Percentiles rank a stretch among this genome's conserved stretches.
phyloP scores from a whole-genome alignment of 2,888 invertebrate genomes.

The Apamea anceps region DNA sequence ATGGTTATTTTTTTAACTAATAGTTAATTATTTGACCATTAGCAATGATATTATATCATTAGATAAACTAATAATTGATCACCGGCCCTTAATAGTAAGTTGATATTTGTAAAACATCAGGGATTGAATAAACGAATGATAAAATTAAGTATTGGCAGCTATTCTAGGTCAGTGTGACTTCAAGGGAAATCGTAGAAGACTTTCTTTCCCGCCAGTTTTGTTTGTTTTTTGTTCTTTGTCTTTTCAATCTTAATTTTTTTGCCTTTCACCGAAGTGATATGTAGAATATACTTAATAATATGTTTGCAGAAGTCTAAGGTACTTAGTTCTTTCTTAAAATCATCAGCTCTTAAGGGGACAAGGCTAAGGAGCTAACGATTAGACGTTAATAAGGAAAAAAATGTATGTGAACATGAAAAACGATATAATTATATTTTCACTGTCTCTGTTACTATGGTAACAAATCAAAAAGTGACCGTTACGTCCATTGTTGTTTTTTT shows the following conservation, averaged over 20 bases:
- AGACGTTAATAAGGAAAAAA: neutral
- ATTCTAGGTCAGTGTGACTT: neutral
- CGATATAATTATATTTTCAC: neutral
- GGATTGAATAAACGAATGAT: neutral
- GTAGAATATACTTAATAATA: neutral
- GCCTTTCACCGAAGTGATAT: neutral
- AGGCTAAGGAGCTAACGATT: too few species aligned
- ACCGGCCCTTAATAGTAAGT: neutral
- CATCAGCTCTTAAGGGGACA: neutral
- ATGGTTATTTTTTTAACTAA: too few species aligned
- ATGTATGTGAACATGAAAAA: neutral
- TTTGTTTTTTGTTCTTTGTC: too few species aligned
- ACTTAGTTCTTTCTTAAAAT: neutral
- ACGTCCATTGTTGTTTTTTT: conserved; percentile 64
- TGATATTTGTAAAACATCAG: neutral
- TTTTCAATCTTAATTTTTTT: neutral
- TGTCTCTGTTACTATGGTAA: neutral
- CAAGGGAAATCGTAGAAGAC: too few species aligned
- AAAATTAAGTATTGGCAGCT: neutral
- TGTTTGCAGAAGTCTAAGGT: too few species aligned
- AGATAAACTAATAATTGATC: too few species aligned
- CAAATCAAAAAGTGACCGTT: conserved; percentile 69
- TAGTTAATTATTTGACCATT: too few species aligned
- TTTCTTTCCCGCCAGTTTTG: neutral
- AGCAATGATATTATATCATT: too few species aligned